A percentile compares a stretch with the other conserved stretches of the same genome.
phyloP scores from a whole-genome alignment of 2,888 invertebrate genomes.

The Lepetodrilus schrolli region DNA sequence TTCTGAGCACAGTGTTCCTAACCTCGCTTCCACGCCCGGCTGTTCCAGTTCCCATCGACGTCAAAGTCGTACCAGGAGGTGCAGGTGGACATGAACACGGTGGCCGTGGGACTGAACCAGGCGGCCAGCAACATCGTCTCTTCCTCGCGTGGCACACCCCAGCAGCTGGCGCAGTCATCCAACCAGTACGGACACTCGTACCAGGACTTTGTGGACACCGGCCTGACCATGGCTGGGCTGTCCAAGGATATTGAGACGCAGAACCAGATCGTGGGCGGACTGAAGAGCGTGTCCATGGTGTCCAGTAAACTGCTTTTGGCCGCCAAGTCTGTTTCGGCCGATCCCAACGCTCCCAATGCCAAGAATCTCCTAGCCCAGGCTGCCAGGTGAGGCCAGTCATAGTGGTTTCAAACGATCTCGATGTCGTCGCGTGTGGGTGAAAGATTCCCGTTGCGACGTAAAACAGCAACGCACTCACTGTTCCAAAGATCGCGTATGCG shows the following conservation, averaged over 20 bases:
- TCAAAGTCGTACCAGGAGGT: constrained; percentile 79
- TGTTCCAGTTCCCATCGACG: constrained; percentile 83
- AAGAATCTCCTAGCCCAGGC: constrained; percentile 91
- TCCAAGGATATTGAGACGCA: constrained; percentile 83
- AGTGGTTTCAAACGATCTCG: no score
- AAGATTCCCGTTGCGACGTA: no score
- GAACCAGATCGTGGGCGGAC: constrained; percentile 87
- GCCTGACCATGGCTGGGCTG: constrained; percentile 67
- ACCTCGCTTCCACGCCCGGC: no score
- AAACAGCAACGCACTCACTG: no score
- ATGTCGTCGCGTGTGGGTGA: no score
- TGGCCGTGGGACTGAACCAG: constrained; percentile 88
- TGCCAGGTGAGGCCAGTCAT: constrained; percentile 80
- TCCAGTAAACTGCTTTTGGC: constrained; percentile 90
- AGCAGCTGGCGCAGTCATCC: constrained; percentile 84
- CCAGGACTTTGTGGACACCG: constrained; percentile 82
- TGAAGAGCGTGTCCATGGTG: constrained; percentile 90
- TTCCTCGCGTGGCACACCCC: constrained; percentile 80
- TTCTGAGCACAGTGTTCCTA: no score
- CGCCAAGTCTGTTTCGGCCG: constrained; percentile 91
- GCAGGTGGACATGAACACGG: constrained; percentile 88
- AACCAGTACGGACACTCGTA: constrained; percentile 84
- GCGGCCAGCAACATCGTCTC: constrained; percentile 89
- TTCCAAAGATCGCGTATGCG: no score
- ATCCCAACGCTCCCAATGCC: constrained; percentile 91